Evolutionary conservation across 2,888 invertebrate species (phyloP), one percentile per base, ranked within the genome.

Genomic region (Corythucha ciliata): DNA sequence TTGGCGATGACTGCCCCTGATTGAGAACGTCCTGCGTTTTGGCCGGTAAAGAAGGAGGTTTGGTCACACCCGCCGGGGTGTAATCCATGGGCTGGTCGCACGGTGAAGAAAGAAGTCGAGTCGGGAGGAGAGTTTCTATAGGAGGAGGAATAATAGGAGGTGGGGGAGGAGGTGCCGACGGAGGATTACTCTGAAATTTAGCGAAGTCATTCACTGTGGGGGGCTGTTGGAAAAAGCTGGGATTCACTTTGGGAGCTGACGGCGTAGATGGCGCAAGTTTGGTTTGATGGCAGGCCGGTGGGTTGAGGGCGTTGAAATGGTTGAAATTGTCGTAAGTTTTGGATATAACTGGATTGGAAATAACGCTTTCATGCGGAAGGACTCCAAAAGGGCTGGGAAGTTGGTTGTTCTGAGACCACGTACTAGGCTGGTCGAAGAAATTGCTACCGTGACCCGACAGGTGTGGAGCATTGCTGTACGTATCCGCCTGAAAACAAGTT

Each of bases 351-450:
- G 79, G 76, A 39, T 76, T 75, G 16, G 79, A 74, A 58, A 81
- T 80, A 27, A 82, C 80, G 71, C 80, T 82, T 69, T 84, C 83
- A 67, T 84, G 83, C 16, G 83, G 83, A 63, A 84, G 68, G 62
- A 84, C 81, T 54, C 83, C 83, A 67, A 84, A 83, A 1, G 84
- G 82, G 27, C 83, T 82, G 29, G 78, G 78, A 26, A 79, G 69
- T 65, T 79, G 78, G 62, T 72, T 77, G 61, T 77, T 81, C 68
- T 84, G 84, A 8, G 64, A 63, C 84, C 86, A 87, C 62, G 77
- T 77, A 55, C 80, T 69, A 6, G 74, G 68, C 22, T 57, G 56
- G 6, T 57, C 55, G 20, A 37, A 49, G 24, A 32, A 49, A 22
- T 41, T 49, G n/a, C n/a, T n/a, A 10, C 29, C 29, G 32, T 33